These are phyloP conservation scores for Falcaria lacertinaria DNA, from an alignment of 2,888 invertebrate genomes.

Conservation along the genomic window DNA sequence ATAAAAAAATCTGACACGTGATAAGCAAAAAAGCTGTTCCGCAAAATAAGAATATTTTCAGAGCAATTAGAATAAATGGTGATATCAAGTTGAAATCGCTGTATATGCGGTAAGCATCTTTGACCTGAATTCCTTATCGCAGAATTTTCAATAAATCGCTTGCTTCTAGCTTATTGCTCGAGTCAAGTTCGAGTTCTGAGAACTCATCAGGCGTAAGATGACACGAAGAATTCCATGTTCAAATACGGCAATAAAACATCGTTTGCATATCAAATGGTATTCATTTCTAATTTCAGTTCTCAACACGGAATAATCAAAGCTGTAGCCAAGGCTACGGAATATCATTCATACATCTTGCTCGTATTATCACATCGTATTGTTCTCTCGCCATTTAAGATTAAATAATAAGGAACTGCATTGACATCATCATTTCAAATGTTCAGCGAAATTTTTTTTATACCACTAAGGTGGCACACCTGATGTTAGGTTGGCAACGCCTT, in stretches of 20 bases:
- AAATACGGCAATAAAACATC: constrained; percentile 39
- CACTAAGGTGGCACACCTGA: too few relatives aligned
- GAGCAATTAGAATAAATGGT: background rate
- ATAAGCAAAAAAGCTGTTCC: too few relatives aligned
- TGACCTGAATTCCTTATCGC: background rate
- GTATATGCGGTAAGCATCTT: background rate
- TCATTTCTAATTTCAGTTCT: constrained; percentile 53
- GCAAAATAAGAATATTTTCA: too few relatives aligned
- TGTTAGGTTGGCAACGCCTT: too few relatives aligned
- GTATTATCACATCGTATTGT: constrained; percentile 14
- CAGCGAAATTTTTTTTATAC: too few relatives aligned
- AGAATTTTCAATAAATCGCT: constrained; percentile 3
- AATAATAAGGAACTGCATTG: too few relatives aligned
- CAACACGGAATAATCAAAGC: constrained; percentile 46
- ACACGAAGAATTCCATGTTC: constrained; percentile 35
- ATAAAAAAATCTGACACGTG: too few relatives aligned
- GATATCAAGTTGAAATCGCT: background rate
- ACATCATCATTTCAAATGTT: too few relatives aligned
- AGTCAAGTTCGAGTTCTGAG: too few relatives aligned
- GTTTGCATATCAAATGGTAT: constrained; percentile 44
- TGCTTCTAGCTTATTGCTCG: constrained; percentile 1
- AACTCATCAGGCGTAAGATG: constrained; percentile 41
- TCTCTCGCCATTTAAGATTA: background rate
- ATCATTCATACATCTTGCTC: constrained; percentile 46
- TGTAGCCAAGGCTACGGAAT: constrained; percentile 36